Percentiles rank a stretch among this genome's conserved stretches.
Conservation (phyloP, 2,113 vertebrate genomes). For the Tympanuchus pallidicinctus region DNA sequence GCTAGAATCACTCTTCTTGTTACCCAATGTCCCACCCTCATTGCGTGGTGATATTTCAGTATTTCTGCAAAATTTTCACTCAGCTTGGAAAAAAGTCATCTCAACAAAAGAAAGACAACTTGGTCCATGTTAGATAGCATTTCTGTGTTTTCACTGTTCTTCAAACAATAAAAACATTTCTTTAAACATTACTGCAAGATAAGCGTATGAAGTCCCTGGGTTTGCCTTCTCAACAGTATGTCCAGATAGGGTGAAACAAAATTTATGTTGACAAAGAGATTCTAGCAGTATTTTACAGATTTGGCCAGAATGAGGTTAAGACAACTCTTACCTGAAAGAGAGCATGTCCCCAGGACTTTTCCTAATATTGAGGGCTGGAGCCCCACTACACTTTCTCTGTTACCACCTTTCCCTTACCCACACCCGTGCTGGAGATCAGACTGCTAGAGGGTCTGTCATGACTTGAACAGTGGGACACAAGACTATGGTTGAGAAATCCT, state of each 20-base stretch:
- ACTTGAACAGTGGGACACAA: neutral
- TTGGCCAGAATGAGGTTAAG: neutral
- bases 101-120: neutral
- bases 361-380: neutral
- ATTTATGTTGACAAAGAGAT: neutral
- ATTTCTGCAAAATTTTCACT: neutral
- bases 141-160: neutral
- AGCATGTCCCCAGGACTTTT: neutral
- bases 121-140: neutral
- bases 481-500: neutral
- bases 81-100: fast-evolving
- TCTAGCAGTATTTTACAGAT: neutral
- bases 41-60: neutral
- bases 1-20: neutral
- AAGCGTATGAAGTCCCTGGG: neutral
- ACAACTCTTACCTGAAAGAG: neutral
- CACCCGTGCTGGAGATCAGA: neutral
- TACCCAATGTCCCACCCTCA: fast-evolving
- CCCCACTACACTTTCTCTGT: neutral
- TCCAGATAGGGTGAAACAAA: neutral
- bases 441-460: neutral
- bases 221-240: fast-evolving
- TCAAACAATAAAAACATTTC: neutral
- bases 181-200: neutral
- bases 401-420: neutral